Evolutionary conservation across 2,888 invertebrate genomes (phyloP), one percentile per base, ranked within the genome.

Genomic region (Diplazon laetatorius): DNA sequence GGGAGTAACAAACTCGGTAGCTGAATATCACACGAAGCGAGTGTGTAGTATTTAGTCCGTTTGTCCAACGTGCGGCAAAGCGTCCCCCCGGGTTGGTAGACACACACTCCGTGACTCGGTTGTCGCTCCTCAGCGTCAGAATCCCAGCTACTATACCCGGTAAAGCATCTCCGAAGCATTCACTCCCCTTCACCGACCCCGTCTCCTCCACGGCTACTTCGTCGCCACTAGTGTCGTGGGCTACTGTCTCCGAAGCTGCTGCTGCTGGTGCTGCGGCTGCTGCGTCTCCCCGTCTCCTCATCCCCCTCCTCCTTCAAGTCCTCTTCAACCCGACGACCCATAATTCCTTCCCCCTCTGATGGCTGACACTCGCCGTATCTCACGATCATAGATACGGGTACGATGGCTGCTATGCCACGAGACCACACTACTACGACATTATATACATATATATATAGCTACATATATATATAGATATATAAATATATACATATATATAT

Each of bases 351-450:
- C 6, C 78, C 71, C 80, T 76, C 81, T 78, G 80, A 81, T 78
- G 78, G 74, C 78, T 79, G 84, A 84, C 83, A 83, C 81, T 80
- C 76, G 80, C 82, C 82, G 84, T 87, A 86, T 87, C 87, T 87
- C 87, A 88, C 86, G 87, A 88, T 87, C 86, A 82, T 78, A 85
- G 83, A 86, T 85, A 86, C 75, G 72, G 77, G 75, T 76, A 48
- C 81, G 80, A 81, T 80, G 81, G 80, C 80, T 81, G 75, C 82
- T 72, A 20, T 12, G 68, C 68, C 63, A 72, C 68, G 72, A 50
- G 69, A 68, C 68, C 65, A 75, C 60, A 71, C 78, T 20, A 78
- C 75, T 55, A 46, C 63, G 16, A 18, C 70, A 22, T 70, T 70
- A 55, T 25, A 48, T 70, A 66, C 63, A 71, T 71, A 55, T 55